Conservation (phyloP, 2,113 vertebrate genomes). For the Apteryx owenii region DNA sequence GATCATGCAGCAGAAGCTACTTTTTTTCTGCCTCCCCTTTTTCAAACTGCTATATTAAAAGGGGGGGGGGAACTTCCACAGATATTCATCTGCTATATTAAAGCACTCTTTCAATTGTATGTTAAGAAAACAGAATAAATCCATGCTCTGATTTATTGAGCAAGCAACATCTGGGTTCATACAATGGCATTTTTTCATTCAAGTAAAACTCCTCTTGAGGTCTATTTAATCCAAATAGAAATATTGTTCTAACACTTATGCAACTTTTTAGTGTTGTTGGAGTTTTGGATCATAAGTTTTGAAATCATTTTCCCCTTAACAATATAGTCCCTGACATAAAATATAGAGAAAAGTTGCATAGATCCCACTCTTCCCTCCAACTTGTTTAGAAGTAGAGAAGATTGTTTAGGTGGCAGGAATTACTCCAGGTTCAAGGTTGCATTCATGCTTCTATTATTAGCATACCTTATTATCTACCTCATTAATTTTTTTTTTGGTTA, state of each 20-base stretch:
- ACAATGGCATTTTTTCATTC: neutral
- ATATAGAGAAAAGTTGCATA: neutral
- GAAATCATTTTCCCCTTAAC: neutral
- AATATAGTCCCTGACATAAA: neutral
- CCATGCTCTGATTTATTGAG: neutral
- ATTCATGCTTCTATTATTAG: neutral
- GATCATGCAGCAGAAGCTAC: neutral
- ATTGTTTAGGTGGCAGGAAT: neutral
- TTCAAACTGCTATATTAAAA: neutral
- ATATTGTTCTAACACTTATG: neutral
- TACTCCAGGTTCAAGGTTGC: neutral
- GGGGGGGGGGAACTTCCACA: neutral
- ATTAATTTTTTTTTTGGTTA: neutral
- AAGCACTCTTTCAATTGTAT: neutral
- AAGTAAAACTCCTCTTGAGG: neutral
- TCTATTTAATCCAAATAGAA: neutral
- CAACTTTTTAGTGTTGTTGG: neutral
- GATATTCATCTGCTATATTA: neutral
- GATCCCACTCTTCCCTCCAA: neutral
- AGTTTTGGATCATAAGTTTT: neutral
- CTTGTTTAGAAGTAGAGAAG: neutral
- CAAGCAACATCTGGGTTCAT: neutral
- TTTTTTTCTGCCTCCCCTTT: neutral
- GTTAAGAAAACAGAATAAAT: neutral
- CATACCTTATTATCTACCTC: neutral